phyloP scores from a whole-genome alignment of 2,888 invertebrate genomes.

The Apomyelois bistriatella region DNA sequence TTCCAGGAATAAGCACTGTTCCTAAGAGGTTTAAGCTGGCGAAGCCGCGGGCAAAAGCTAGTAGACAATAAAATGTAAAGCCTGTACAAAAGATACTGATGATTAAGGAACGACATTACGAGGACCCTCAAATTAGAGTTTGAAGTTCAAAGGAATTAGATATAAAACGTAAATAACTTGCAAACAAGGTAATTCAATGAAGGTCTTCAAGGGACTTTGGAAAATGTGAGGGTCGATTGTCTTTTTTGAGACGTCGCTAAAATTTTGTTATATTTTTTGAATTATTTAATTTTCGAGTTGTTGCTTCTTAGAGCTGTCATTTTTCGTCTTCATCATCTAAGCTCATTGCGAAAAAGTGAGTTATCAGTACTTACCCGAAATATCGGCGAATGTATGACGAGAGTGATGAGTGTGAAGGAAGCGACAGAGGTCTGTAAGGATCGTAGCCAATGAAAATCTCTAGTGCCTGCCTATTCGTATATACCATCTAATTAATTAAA shows the following conservation, averaged over 20 bases:
- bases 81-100: background rate
- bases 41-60: no score
- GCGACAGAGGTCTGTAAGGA: no score
- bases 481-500: no score
- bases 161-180: constrained; percentile 31
- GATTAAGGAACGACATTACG: constrained; percentile 10
- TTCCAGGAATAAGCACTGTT: no score
- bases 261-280: background rate
- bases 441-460: no score
- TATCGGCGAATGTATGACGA: no score
- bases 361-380: no score
- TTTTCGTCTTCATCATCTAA: background rate
- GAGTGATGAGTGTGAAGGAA: no score
- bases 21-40: no score
- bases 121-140: constrained; percentile 13
- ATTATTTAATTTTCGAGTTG: background rate
- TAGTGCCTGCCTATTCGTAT: no score
- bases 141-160: constrained; percentile 23
- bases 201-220: constrained; percentile 9
- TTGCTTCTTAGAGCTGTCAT: background rate
- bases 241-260: background rate
- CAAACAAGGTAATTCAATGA: constrained; percentile 37
- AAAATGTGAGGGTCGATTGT: constrained; percentile 8
- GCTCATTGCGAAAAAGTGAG: no score
- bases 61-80: background rate